phyloP scores from a whole-genome alignment of 2,888 invertebrate genomes.

The Ecliptopera silaceata region DNA sequence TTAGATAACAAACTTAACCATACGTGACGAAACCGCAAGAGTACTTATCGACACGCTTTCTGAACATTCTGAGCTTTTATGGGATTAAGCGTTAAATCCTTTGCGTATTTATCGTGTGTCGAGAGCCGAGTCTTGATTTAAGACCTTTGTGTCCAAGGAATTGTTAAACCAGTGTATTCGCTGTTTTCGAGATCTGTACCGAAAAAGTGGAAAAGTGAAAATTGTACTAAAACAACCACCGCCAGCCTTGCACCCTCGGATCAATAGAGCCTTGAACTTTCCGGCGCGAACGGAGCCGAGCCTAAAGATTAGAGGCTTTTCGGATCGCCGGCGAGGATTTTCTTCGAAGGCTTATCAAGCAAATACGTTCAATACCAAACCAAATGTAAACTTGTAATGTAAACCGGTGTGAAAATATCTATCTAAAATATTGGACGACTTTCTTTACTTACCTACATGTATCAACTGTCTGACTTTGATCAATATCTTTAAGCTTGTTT shows the following conservation, averaged over 20 bases:
- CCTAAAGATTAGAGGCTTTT: conserved; percentile 28
- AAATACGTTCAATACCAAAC: conserved; percentile 15
- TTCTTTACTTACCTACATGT: too few relatives aligned
- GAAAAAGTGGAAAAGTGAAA: conserved; percentile 46
- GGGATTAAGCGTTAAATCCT: background rate
- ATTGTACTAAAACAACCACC: conserved; percentile 48
- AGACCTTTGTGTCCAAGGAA: background rate
- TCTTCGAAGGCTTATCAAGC: conserved; percentile 23
- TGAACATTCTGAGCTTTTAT: conserved; percentile 14
- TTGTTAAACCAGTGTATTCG: too few relatives aligned
- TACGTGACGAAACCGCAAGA: conserved; percentile 25
- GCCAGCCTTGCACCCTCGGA: conserved; percentile 65
- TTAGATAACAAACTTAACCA: conserved; percentile 38
- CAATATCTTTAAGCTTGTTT: too few relatives aligned
- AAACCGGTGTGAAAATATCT: conserved; percentile 3
- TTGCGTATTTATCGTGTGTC: background rate
- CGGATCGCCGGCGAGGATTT: conserved; percentile 15
- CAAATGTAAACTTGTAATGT: conserved; percentile 16
- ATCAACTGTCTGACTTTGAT: too few relatives aligned
- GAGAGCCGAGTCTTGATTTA: background rate
- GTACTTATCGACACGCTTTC: conserved; percentile 20
- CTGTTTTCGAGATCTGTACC: conserved; percentile 1
- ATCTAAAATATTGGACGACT: background rate
- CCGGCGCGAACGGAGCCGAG: conserved; percentile 38
- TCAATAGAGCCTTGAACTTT: conserved; percentile 79